phyloP scores from a whole-genome alignment of 2,797 vertebrate genomes.

The Gobio occitaniae region DNA sequence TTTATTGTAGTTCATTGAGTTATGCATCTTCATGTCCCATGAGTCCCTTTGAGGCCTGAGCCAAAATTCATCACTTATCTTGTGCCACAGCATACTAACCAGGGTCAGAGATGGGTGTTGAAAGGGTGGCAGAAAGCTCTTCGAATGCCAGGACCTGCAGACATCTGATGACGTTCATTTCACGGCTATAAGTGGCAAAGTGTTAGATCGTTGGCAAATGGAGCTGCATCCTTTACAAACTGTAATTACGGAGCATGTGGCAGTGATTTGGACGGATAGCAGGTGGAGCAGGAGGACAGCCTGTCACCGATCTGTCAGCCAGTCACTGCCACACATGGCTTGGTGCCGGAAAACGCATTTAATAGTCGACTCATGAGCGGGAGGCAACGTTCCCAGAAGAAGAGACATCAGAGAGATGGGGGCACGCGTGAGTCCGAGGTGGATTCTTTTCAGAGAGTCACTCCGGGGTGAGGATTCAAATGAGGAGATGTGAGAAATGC shows the following conservation, averaged over 20 bases:
- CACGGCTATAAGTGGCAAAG: constrained; percentile 39
- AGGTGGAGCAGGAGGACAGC: constrained; percentile 67
- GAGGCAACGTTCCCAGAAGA: constrained; percentile 21
- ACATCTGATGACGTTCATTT: constrained; percentile 48
- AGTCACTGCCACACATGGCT: constrained; percentile 24
- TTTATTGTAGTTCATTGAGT: background rate
- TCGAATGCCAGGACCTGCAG: constrained; percentile 42
- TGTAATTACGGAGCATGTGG: constrained; percentile 65
- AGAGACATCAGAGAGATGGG: constrained; percentile 29
- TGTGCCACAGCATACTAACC: background rate
- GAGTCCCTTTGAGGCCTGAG: background rate
- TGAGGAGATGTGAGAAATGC: constrained; percentile 10
- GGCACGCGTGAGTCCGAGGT: background rate
- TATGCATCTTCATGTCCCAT: background rate
- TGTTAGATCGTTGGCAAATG: constrained; percentile 28
- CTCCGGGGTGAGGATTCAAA: constrained; percentile 8
- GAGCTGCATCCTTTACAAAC: constrained; percentile 35
- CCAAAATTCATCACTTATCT: constrained; percentile 14
- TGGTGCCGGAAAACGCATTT: constrained; percentile 47
- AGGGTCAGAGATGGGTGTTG: constrained; percentile 6
- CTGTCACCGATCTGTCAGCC: constrained; percentile 69
- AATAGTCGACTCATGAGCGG: constrained; percentile 27
- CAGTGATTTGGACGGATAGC: constrained; percentile 62
- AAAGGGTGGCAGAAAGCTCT: constrained; percentile 44
- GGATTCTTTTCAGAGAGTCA: background rate